phyloP scores from a whole-genome alignment of 2,888 invertebrate species.

The Drosophila helvetica region DNA sequence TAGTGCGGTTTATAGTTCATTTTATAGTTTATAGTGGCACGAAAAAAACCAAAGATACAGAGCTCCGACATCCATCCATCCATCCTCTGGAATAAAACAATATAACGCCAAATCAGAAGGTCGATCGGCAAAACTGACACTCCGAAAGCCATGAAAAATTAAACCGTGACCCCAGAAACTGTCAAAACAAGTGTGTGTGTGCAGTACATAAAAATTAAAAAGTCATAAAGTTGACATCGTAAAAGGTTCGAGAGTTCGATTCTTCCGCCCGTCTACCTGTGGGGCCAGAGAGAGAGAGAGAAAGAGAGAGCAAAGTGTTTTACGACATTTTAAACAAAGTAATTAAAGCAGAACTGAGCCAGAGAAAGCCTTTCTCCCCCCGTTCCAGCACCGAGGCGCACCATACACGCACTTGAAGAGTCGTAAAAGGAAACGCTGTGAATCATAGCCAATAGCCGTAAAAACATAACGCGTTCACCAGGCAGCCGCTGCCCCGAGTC shows the following conservation, averaged over 20 bases:
- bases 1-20: slow-evolving; percentile 61
- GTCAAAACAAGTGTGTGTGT: slow-evolving; percentile 59
- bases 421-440: slow-evolving; percentile 49
- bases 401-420: slow-evolving; percentile 36
- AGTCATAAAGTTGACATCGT: slow-evolving; percentile 68
- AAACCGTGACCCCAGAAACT: slow-evolving; percentile 49
- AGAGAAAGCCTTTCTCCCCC: slow-evolving; percentile 48
- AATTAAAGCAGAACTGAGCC: slow-evolving; percentile 58
- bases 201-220: slow-evolving; percentile 71
- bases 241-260: slow-evolving; percentile 49
- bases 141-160: slow-evolving; percentile 27
- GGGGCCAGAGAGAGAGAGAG: not conserved
- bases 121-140: slow-evolving; percentile 43
- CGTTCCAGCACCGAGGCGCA: slow-evolving; percentile 32
- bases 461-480: slow-evolving; percentile 61
- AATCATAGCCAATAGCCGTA: slow-evolving; percentile 61
- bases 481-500: too few species aligned
- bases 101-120: slow-evolving; percentile 34
- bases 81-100: slow-evolving; percentile 25
- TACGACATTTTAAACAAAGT: slow-evolving; percentile 75
- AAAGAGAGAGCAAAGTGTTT: slow-evolving; percentile 50
- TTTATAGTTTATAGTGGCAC: slow-evolving; percentile 58
- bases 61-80: slow-evolving; percentile 26
- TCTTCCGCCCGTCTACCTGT: slow-evolving; percentile 5
- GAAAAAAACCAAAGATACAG: slow-evolving; percentile 44